These are phyloP conservation scores for Coptotermes formosanus DNA, from an alignment of 1,140 invertebrate genomes.

Conservation along the genomic window DNA sequence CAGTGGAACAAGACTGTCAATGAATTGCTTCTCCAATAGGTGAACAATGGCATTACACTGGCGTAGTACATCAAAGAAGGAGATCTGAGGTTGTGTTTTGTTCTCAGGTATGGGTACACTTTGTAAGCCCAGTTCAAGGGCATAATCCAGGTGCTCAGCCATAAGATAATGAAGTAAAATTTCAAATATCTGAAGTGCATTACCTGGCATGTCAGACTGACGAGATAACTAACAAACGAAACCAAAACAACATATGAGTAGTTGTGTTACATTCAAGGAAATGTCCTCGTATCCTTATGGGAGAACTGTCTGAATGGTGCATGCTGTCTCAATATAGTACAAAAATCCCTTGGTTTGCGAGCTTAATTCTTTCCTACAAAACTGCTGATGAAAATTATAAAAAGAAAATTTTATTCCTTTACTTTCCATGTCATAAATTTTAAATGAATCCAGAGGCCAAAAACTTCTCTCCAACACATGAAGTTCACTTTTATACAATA, in stretches of 20 bases:
- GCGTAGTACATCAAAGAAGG: conserved; percentile 93
- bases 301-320: neutral
- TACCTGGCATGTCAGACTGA: conserved; percentile 71
- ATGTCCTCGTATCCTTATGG: too few species aligned
- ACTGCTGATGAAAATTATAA: too few species aligned
- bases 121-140: conserved; percentile 88
- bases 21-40: conserved; percentile 92
- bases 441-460: too few species aligned
- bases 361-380: too few species aligned
- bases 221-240: conserved; percentile 67
- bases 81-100: conserved; percentile 69
- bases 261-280: neutral
- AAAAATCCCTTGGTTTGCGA: neutral
- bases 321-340: neutral
- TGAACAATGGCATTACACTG: conserved; percentile 97
- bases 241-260: neutral
- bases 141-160: conserved; percentile 94
- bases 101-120: conserved; percentile 80
- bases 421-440: too few species aligned
- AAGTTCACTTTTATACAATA: too few species aligned
- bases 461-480: too few species aligned
- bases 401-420: too few species aligned
- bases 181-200: conserved; percentile 84
- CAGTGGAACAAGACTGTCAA: conserved; percentile 84
- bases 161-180: conserved; percentile 83